phyloP scores from a whole-genome alignment of 2,113 vertebrate genomes.

The Pavo muticus region DNA sequence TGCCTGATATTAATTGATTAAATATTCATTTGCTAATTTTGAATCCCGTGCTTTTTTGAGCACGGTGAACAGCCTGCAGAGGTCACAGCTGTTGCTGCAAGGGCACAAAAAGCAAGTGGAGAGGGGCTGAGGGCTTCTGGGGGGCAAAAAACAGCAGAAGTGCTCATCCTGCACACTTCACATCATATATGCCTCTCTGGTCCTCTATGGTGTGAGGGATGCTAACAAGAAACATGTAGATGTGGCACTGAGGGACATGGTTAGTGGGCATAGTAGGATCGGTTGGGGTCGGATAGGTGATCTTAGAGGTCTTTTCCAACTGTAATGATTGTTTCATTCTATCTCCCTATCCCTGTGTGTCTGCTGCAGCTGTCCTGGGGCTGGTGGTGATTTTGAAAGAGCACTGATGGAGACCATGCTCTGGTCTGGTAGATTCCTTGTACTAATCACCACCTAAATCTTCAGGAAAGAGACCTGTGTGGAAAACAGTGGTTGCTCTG shows the following conservation, averaged over 20 bases:
- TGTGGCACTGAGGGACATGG: too few species aligned
- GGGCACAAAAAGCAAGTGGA: not conserved
- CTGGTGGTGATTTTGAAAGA: not conserved
- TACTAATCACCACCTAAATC: not conserved
- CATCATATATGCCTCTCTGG: accelerated
- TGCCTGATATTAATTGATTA: constrained; percentile 64
- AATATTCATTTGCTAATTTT: constrained; percentile 49
- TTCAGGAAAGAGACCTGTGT: not conserved
- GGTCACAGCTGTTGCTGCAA: not conserved
- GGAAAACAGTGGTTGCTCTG: not conserved
- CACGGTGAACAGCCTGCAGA: not conserved
- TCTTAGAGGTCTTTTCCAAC: too few species aligned
- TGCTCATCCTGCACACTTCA: accelerated
- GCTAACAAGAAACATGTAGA: not conserved
- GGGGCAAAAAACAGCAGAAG: accelerated
- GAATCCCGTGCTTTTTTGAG: not conserved
- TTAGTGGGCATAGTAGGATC: too few species aligned
- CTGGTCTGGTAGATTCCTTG: not conserved
- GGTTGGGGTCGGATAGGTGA: too few species aligned
- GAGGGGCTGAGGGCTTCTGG: not conserved
- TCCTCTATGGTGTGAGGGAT: not conserved
- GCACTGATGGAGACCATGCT: accelerated
- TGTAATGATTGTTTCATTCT: too few species aligned
- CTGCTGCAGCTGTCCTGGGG: not conserved
- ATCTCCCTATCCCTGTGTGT: not conserved